A percentile compares a stretch with the other conserved stretches of the same genome.
These are phyloP conservation scores for Dolomedes plantarius DNA, from an alignment of 2,888 invertebrate species.

Conservation along the genomic window DNA sequence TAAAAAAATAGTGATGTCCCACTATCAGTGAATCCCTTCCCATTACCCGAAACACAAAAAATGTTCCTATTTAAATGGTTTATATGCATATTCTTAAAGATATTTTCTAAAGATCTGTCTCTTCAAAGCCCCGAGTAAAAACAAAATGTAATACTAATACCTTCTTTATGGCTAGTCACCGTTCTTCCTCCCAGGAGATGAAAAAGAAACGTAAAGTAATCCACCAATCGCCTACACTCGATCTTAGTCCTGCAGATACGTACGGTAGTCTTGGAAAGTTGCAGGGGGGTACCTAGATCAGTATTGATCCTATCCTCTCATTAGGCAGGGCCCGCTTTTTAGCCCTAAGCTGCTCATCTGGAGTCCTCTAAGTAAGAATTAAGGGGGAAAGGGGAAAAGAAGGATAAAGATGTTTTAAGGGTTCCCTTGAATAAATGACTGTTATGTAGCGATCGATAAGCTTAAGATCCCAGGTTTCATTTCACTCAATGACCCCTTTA, in stretches of 20 bases:
- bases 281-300: conserved; percentile 24
- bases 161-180: conserved; percentile 25
- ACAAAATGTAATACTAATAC: conserved; percentile 16
- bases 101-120: too few species aligned
- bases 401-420: conserved; percentile 50
- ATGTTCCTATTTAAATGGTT: too few species aligned
- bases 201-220: conserved; percentile 32
- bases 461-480: background rate
- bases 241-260: conserved; percentile 23
- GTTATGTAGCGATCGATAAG: conserved; percentile 3
- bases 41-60: too few species aligned
- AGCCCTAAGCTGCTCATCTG: conserved; percentile 43
- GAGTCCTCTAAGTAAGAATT: conserved; percentile 46
- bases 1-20: too few species aligned
- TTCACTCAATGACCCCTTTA: background rate
- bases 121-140: background rate
- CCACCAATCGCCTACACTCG: conserved; percentile 27
- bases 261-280: background rate
- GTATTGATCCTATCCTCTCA: conserved; percentile 53
- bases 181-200: background rate
- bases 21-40: too few species aligned
- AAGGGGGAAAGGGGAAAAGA: conserved; percentile 22
- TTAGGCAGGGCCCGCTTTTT: conserved; percentile 48
- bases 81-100: too few species aligned
- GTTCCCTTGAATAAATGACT: conserved; percentile 41